These are phyloP conservation scores for Brachionus rubens DNA, from an alignment of 1,140 invertebrate species.

Conservation along the genomic window DNA sequence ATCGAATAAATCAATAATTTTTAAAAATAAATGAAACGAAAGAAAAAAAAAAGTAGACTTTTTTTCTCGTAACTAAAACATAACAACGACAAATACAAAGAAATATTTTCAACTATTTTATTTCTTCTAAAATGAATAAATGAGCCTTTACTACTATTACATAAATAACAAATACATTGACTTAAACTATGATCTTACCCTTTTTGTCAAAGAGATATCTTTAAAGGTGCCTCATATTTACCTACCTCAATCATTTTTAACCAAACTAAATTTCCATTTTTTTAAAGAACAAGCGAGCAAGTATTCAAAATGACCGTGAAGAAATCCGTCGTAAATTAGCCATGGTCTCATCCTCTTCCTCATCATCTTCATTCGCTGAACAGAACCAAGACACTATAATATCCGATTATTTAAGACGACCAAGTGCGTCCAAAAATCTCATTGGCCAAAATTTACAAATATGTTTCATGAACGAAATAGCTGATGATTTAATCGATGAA, in stretches of 20 bases:
- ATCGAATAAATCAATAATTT: too few species aligned
- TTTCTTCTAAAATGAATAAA: slow-evolving; percentile 6
- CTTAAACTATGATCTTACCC: slow-evolving; percentile 17
- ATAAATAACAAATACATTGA: slow-evolving; percentile 37
- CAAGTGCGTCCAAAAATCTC: neutral
- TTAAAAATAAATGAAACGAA: too few species aligned
- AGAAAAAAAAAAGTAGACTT: too few species aligned
- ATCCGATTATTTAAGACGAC: slow-evolving; percentile 14
- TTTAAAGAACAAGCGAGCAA: neutral
- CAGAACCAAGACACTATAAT: neutral
- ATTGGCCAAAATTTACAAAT: slow-evolving; percentile 81
- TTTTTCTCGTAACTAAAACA: too few species aligned
- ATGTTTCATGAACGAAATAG: slow-evolving; percentile 89
- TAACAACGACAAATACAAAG: too few species aligned
- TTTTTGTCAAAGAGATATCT: slow-evolving; percentile 19
- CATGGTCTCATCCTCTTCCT: slow-evolving; percentile 68
- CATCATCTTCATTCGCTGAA: neutral
- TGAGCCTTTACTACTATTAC: slow-evolving; percentile 37
- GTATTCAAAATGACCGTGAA: slow-evolving; percentile 68
- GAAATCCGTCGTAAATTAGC: slow-evolving; percentile 82
- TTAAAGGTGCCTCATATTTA: slow-evolving; percentile 20
- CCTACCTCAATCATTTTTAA: neutral
- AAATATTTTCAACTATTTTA: neutral
- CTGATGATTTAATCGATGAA: slow-evolving; percentile 65
- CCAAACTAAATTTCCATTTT: neutral